Evolutionary conservation across 2,113 vertebrate genomes (phyloP).

Genomic region (Cynocephalus volans): DNA sequence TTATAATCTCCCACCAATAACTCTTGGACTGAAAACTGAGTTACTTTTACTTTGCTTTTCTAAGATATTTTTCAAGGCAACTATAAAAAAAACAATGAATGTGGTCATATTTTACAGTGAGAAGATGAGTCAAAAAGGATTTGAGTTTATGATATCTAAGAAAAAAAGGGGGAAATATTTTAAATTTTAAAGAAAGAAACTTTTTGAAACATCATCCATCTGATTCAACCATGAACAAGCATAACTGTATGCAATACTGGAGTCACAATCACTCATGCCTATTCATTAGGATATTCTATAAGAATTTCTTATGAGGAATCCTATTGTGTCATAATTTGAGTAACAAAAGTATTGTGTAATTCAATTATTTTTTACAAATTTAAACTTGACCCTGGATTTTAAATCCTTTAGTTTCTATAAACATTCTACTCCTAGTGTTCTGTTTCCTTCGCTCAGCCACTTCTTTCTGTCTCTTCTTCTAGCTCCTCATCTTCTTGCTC

Average conservation of each 20-base stretch:
- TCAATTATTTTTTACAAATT: neutral
- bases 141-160: neutral
- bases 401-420: constrained; percentile 17
- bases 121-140: neutral
- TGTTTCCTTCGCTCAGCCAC: neutral
- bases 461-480: neutral
- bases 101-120: neutral
- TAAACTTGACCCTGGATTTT: constrained; percentile 34
- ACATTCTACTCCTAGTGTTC: neutral
- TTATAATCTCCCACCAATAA: constrained; percentile 10
- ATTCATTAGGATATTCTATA: neutral
- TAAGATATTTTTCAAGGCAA: constrained; percentile 50
- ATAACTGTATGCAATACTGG: neutral
- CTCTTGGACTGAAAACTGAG: neutral
- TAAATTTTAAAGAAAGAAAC: neutral
- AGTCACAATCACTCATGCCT: neutral
- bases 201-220: neutral
- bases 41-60: constrained; percentile 47
- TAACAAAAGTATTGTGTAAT: neutral
- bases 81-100: neutral
- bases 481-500: neutral
- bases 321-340: neutral
- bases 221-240: neutral
- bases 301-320: neutral
- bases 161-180: neutral